Base-by-base conservation (phyloP, 2,113 vertebrate genomes). In the Calyptomena viridis region DNA sequence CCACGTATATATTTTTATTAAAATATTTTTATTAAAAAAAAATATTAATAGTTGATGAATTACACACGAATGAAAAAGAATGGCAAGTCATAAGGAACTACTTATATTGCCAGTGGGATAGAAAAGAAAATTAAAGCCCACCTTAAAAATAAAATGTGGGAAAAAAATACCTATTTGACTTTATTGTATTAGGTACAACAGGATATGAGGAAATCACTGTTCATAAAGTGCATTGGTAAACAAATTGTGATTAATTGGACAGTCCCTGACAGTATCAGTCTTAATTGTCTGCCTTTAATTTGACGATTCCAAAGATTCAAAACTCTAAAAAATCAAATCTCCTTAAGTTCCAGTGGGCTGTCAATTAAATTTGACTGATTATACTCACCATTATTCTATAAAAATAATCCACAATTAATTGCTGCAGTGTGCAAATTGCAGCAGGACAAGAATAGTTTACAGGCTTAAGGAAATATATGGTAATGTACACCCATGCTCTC, bases 321-420 rank as follows among this genome's bases (percentile, higher is more conserved):
- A 96, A 89, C 46, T 91, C 68, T 42, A 77, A 72, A 91, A 96
- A 88, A 96, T 95, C 90, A 92, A 86, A 95, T 84, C 53, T 92
- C 42, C 66, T 95, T 74, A 89, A 87, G 69, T 96, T 96, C 75
- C 78, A 88, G n/a, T 84, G 60, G 58, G 60, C 81, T 97, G 95
- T 94, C 96, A 96, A 95, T 97, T 97, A 97, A 95, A 95, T 94
- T 91, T 97, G 94, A 97, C 93, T 93, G 84, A 97, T 97, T 96
- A 84, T 39, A 30, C 31, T 92, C 71, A 75, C 78, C 9, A 6
- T 93, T 89, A 85, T 75, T 75, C 63, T 92, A 74, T 75, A 92
- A 90, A 92, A 93, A 93, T 95, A 95, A 92, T 82, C 59, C 68
- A 92, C 31, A 64, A 95, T 95, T 95, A 96, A 94, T 96, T 96